Evolutionary conservation across 2,888 invertebrate genomes (phyloP).

Genomic region (Pristionchus mayeri): DNA sequence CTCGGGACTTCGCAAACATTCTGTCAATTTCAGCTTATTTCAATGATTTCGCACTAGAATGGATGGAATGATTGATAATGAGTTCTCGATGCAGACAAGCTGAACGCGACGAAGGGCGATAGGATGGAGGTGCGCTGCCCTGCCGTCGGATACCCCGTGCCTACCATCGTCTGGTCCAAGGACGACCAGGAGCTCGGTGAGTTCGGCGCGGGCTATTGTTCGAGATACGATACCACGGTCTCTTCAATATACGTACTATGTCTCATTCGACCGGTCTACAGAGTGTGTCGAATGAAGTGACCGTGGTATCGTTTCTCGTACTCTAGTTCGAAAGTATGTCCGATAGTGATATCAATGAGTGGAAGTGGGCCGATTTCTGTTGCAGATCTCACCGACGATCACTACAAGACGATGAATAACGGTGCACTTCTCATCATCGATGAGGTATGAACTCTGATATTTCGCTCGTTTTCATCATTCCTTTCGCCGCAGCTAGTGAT

Average conservation of each 20-base stretch:
- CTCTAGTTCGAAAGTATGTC: neutral
- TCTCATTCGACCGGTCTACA: too few relatives aligned
- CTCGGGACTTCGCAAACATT: too few relatives aligned
- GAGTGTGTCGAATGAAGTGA: too few relatives aligned
- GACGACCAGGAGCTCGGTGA: conserved; percentile 61
- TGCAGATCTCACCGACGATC: neutral
- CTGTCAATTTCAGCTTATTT: too few relatives aligned
- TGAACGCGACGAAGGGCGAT: conserved; percentile 49
- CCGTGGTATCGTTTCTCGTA: too few relatives aligned
- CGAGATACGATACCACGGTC: neutral
- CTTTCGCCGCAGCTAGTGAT: too few relatives aligned
- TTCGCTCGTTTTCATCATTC: too few relatives aligned
- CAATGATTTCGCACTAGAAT: too few relatives aligned
- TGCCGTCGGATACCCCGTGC: conserved; percentile 64
- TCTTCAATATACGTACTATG: too few relatives aligned
- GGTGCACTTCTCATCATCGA: neutral
- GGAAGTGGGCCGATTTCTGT: too few relatives aligned
- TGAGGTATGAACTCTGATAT: too few relatives aligned
- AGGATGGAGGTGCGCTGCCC: conserved; percentile 63
- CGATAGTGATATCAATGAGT: too few relatives aligned
- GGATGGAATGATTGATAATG: neutral
- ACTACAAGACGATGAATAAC: neutral
- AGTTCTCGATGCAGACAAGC: neutral
- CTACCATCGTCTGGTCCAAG: conserved; percentile 67
- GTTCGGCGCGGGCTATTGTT: neutral